Evolutionary conservation across 2,888 invertebrate genomes (phyloP).

Genomic region (Leptinotarsa rubiginosa): DNA sequence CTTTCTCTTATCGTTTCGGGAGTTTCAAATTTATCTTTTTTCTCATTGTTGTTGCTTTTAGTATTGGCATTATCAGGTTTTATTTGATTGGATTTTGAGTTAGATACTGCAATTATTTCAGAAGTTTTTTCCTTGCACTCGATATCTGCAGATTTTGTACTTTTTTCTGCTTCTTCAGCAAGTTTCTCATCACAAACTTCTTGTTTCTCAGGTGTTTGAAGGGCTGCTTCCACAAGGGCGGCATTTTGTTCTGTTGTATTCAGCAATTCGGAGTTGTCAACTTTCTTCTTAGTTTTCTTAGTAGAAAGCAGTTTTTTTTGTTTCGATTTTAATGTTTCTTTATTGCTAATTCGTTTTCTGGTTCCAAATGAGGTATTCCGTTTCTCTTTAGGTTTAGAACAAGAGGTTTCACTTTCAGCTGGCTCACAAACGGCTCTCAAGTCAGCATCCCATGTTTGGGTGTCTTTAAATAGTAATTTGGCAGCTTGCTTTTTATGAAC

Average conservation of each 20-base stretch:
- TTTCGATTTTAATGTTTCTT: not conserved
- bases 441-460: constrained; percentile 55
- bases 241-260: constrained; percentile 36
- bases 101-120: constrained; percentile 43
- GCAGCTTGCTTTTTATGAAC: constrained; percentile 40
- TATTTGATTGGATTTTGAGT: constrained; percentile 58
- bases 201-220: constrained; percentile 30
- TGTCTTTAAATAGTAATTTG: constrained; percentile 26
- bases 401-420: constrained; percentile 6
- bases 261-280: constrained; percentile 31
- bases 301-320: constrained; percentile 26
- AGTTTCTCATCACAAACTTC: constrained; percentile 31
- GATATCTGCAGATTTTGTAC: not conserved
- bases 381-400: not conserved
- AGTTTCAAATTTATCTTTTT: constrained; percentile 41
- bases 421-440: constrained; percentile 45
- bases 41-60: constrained; percentile 40
- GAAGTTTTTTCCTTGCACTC: not conserved
- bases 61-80: constrained; percentile 52
- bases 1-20: constrained; percentile 41
- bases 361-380: not conserved
- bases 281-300: constrained; percentile 32
- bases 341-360: not conserved
- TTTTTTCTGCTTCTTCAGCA: constrained; percentile 5
- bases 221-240: constrained; percentile 39